These are phyloP conservation scores for Pogonocichla stellata DNA, from an alignment of 2,113 vertebrate species.

Conservation along the genomic window DNA sequence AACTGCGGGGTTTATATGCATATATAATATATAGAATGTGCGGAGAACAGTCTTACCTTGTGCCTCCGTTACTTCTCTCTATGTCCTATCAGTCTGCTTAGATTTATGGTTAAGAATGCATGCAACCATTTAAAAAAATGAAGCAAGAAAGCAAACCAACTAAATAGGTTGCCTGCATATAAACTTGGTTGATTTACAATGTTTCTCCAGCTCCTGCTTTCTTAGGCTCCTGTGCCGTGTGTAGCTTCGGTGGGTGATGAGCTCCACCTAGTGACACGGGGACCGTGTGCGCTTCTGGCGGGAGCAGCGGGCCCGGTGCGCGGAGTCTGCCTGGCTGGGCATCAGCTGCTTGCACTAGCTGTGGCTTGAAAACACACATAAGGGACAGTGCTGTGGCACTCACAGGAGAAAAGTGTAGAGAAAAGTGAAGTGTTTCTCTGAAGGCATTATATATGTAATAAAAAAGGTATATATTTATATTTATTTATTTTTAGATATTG, in stretches of 20 bases:
- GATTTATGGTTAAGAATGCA: neutral
- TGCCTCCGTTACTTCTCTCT: neutral
- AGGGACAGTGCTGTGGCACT: neutral
- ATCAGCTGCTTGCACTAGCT: neutral
- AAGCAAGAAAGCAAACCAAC: neutral
- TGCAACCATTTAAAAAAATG: neutral
- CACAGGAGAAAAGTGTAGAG: neutral
- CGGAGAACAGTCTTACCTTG: neutral
- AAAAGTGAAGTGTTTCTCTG: neutral
- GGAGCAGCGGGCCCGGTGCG: accelerated
- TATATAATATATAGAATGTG: neutral
- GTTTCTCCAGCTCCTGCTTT: neutral
- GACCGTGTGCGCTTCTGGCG: accelerated
- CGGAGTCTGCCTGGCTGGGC: neutral
- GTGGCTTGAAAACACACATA: neutral
- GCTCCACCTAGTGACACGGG: conserved; percentile 54
- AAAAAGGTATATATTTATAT: too few relatives aligned
- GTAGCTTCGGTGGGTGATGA: neutral
- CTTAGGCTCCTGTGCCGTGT: accelerated
- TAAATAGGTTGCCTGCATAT: neutral
- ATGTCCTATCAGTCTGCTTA: neutral
- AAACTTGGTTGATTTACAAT: neutral
- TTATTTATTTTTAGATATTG: neutral
- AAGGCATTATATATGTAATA: neutral
- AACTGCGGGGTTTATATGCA: neutral